These are phyloP conservation scores for Numenius arquata DNA, from an alignment of 2,113 vertebrate species.

Conservation along the genomic window DNA sequence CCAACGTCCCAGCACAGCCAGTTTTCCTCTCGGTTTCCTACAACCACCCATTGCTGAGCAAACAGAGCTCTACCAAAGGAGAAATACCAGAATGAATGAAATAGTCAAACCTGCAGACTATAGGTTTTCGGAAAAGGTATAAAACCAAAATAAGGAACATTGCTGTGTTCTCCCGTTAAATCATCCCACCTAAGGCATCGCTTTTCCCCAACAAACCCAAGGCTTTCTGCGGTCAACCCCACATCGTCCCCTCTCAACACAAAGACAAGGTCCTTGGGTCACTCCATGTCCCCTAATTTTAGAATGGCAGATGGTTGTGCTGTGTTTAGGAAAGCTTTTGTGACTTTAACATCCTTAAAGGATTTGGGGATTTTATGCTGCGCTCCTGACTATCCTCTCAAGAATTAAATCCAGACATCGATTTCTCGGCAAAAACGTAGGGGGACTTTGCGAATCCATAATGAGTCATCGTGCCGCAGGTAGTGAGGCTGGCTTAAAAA, in stretches of 20 bases:
- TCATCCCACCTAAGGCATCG: not conserved
- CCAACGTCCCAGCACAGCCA: too few species aligned
- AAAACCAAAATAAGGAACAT: not conserved
- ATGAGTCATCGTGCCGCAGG: not conserved
- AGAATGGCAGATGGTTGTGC: accelerated
- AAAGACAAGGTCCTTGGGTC: not conserved
- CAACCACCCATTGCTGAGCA: too few species aligned
- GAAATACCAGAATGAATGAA: too few species aligned
- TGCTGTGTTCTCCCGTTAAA: not conserved
- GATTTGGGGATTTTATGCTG: not conserved
- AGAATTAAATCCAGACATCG: not conserved
- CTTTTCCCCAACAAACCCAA: not conserved
- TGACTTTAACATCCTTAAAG: not conserved
- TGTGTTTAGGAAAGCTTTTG: not conserved
- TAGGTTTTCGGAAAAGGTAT: not conserved
- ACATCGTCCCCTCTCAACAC: accelerated
- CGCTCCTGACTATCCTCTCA: not conserved
- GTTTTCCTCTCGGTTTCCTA: too few species aligned
- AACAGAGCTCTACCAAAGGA: too few species aligned
- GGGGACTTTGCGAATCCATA: not conserved
- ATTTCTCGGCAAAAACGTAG: not conserved
- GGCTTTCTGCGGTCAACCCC: not conserved
- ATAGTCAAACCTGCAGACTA: not conserved
- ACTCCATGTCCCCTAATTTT: not conserved
- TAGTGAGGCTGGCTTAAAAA: not conserved